phyloP scores from a whole-genome alignment of 2,888 invertebrate species.

The Harmothoe impar region DNA sequence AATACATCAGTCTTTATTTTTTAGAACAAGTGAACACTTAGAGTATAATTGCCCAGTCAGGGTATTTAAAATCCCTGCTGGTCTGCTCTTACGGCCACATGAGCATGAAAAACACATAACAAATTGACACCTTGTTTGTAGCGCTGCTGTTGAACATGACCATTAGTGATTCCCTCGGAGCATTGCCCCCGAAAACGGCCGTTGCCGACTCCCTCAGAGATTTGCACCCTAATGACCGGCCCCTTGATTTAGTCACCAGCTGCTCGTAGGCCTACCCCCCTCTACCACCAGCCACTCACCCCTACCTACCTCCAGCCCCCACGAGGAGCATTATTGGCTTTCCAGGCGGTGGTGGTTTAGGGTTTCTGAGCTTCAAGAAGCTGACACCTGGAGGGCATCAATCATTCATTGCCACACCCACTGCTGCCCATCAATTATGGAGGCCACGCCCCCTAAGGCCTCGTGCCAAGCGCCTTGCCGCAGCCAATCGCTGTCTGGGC shows the following conservation, averaged over 20 bases:
- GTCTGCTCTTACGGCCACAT: too few relatives aligned
- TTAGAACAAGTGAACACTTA: too few relatives aligned
- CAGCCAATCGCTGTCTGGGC: not conserved
- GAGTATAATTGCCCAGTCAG: too few relatives aligned
- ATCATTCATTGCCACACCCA: not conserved
- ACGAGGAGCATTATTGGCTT: not conserved
- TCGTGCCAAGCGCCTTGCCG: not conserved
- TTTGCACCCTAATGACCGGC: too few relatives aligned
- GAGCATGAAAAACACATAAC: too few relatives aligned
- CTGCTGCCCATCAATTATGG: constrained; percentile 16
- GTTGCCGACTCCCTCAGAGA: too few relatives aligned
- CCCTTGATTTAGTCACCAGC: not conserved
- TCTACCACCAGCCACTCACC: not conserved
- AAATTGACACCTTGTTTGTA: too few relatives aligned
- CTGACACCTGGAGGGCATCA: constrained; percentile 34
- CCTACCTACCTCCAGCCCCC: not conserved
- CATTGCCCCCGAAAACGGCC: too few relatives aligned
- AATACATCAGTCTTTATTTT: too few relatives aligned
- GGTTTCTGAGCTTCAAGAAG: not conserved
- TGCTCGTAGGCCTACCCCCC: not conserved
- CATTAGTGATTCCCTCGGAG: too few relatives aligned
- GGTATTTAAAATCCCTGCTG: too few relatives aligned
- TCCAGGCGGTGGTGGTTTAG: not conserved
- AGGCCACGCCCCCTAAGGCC: constrained; percentile 25
- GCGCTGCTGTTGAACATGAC: too few relatives aligned